A percentile compares a stretch with the other conserved stretches of the same genome.
phyloP scores from a whole-genome alignment of 2,888 invertebrate species.

The Linyphia triangularis region DNA sequence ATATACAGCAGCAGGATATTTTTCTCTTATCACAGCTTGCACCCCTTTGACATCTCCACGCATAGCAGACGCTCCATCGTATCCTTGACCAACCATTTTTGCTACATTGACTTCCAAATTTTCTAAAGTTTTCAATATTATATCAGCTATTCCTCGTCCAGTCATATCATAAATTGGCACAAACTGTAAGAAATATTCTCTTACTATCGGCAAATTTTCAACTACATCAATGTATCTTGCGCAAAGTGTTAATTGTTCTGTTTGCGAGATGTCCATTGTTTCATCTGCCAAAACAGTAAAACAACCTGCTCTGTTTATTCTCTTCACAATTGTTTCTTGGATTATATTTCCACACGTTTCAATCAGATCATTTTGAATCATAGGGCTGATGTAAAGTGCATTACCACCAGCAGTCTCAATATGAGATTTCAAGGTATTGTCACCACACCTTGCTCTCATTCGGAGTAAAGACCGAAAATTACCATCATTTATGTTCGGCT shows the following conservation, averaged over 20 bases:
- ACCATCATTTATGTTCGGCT: slow-evolving; percentile 10
- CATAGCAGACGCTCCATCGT: slow-evolving; percentile 20
- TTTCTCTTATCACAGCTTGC: neutral
- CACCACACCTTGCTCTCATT: neutral
- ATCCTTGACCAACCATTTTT: neutral
- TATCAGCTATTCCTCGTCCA: neutral
- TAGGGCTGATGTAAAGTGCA: slow-evolving; percentile 12
- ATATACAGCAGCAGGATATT: neutral
- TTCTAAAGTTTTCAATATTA: neutral
- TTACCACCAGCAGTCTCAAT: neutral
- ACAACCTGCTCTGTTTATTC: neutral
- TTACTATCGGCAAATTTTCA: neutral
- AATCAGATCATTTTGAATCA: slow-evolving; percentile 14
- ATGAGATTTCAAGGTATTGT: neutral
- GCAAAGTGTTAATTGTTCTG: slow-evolving; percentile 20
- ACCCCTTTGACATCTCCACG: neutral
- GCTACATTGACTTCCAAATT: neutral
- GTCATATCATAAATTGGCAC: neutral
- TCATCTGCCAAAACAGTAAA: slow-evolving; percentile 31
- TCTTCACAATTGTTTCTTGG: neutral
- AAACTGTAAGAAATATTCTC: slow-evolving; percentile 28
- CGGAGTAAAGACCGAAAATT: slow-evolving; percentile 35
- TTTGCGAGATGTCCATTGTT: slow-evolving; percentile 29
- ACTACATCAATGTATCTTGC: slow-evolving; percentile 4
- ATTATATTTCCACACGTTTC: neutral